Percentiles rank a stretch among this genome's conserved stretches.
phyloP scores from a whole-genome alignment of 2,888 invertebrate genomes.

The Dione juno region DNA sequence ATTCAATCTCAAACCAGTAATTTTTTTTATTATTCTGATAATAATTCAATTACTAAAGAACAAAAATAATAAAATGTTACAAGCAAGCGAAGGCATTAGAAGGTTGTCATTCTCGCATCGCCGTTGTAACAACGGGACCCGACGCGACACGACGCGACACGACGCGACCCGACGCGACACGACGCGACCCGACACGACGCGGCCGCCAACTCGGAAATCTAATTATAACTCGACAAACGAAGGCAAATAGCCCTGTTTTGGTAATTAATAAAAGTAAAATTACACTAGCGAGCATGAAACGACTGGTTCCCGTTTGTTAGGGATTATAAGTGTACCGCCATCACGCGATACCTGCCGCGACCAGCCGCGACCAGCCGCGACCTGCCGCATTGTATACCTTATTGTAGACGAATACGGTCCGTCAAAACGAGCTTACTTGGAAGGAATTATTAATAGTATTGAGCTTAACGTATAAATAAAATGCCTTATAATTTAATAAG shows the following conservation, averaged over 20 bases:
- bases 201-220: constrained; percentile 50
- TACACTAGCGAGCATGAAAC: constrained; percentile 43
- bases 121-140: background rate
- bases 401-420: background rate
- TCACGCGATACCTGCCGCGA: constrained; percentile 43
- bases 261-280: constrained; percentile 52
- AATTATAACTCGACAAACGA: constrained; percentile 51
- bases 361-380: background rate
- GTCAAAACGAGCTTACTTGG: background rate
- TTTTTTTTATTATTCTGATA: background rate
- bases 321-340: constrained; percentile 41
- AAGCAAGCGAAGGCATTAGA: constrained; percentile 45
- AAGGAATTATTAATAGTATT: constrained; percentile 18
- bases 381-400: background rate
- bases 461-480: constrained; percentile 17
- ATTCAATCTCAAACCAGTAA: no score
- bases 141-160: background rate
- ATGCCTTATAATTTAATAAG: constrained; percentile 18
- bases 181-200: constrained; percentile 30
- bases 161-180: constrained; percentile 35
- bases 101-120: constrained; percentile 33
- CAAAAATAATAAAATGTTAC: constrained; percentile 31
- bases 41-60: constrained; percentile 23
- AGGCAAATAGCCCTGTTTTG: constrained; percentile 49
- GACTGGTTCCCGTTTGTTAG: constrained; percentile 39